Evolutionary conservation across 2,113 vertebrate genomes (phyloP), one percentile per base, ranked within the genome.

Genomic region (Phrynocephalus versicolor): DNA sequence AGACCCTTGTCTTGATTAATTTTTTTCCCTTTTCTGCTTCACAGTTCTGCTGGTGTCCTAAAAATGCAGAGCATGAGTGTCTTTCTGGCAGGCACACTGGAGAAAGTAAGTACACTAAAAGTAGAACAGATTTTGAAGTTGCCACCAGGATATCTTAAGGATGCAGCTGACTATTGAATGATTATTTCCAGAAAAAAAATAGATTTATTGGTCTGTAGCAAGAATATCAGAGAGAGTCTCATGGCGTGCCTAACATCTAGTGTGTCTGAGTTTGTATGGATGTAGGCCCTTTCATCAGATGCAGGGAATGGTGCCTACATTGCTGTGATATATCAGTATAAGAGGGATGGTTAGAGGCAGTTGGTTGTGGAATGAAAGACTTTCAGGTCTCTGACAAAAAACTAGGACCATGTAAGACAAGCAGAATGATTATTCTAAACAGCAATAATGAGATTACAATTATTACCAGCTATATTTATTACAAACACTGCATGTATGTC

Each of bases 71-170:
- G 95, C 21, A 79, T 96, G 91, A 93, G 93, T 35, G 88, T 97
- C 39, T 91, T 98, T 83, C 67, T 94, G 15, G 91, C 95, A 60
- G 97, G 96, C 85, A 94, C 95, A 1, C 95, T 98, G 62, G 96
- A 97, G 88, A 99, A 98, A 97, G 98, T 99, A 91, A 96, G 96
- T 60, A 51, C 45, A 51, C 10, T n/a, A n/a, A n/a, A n/a, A n/a
- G n/a, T n/a, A n/a, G 76, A 73, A 70, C 23, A 71, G 21, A 70
- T 37, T 70, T 19, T 6, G 41, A 75, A 35, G 15, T 21, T 75
- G 35, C 15, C 6, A 69, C 58, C 7, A 58, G 58, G 18, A 70
- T 8, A 58, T 58, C 16, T 23, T 16, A 45, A 41, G 23, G 70
- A 9, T 19, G 62, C 69, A 7, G 30, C 8, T 37, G 39, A 35